Evolutionary conservation across 2,797 vertebrate species (phyloP).

Genomic region (Prunella strophiata): DNA sequence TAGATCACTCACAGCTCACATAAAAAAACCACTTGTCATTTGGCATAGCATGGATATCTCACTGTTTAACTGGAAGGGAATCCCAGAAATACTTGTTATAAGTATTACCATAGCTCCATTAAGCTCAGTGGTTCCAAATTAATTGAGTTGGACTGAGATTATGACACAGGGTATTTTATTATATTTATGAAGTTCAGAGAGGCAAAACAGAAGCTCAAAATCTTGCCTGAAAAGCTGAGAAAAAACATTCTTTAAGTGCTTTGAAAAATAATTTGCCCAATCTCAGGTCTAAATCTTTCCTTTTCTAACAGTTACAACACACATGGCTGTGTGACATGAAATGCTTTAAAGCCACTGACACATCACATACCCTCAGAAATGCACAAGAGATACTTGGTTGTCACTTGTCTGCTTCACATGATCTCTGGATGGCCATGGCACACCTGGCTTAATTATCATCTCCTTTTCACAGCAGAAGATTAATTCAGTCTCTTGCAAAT

Average conservation of each 20-base stretch:
- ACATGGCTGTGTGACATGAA: background rate
- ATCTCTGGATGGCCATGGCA: background rate
- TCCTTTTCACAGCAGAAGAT: background rate
- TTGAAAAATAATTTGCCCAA: background rate
- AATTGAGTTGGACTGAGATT: background rate
- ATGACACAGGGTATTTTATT: background rate
- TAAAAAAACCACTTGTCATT: background rate
- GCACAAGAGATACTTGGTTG: background rate
- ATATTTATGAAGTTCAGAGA: background rate
- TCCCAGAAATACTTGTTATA: background rate
- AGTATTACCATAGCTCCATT: background rate
- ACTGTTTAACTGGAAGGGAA: background rate
- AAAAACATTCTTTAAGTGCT: background rate
- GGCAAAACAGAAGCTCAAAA: background rate
- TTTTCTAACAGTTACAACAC: background rate
- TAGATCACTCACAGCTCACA: background rate
- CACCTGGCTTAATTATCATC: background rate
- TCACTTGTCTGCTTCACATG: fast-evolving
- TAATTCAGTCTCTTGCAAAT: background rate
- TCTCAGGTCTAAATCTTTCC: background rate
- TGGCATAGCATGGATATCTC: background rate
- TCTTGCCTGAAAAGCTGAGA: background rate
- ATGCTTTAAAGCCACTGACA: background rate
- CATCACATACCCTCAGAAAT: background rate
- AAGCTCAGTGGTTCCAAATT: background rate